These are phyloP conservation scores for Drosophila pseudoobscura DNA, from an alignment of 1,140 invertebrate species.

Conservation along the genomic window DNA sequence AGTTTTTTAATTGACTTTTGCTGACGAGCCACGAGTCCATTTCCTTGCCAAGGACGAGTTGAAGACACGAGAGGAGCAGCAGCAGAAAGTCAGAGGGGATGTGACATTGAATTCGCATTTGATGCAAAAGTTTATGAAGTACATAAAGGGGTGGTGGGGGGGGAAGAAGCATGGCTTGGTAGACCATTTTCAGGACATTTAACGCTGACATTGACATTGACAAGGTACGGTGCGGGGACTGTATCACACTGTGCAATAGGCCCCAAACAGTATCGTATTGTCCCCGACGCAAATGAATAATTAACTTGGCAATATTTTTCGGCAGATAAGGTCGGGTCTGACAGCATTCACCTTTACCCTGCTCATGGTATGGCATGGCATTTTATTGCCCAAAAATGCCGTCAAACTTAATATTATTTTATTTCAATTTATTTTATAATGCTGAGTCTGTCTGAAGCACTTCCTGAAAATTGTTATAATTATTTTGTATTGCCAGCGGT, in stretches of 20 bases:
- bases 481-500: slow-evolving; percentile 65
- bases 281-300: slow-evolving; percentile 43
- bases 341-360: slow-evolving; percentile 43
- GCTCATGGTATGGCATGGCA: slow-evolving; percentile 17
- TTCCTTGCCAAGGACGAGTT: slow-evolving; percentile 44
- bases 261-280: slow-evolving; percentile 15
- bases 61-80: slow-evolving; percentile 6
- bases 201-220: slow-evolving; percentile 50
- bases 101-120: slow-evolving; percentile 74
- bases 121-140: slow-evolving; percentile 66
- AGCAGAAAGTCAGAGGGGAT: neutral
- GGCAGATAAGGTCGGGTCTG: slow-evolving; percentile 13
- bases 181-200: slow-evolving; percentile 12
- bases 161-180: slow-evolving; percentile 34
- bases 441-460: slow-evolving; percentile 10
- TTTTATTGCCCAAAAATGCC: slow-evolving; percentile 48
- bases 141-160: slow-evolving; percentile 48
- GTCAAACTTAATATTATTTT: slow-evolving; percentile 20
- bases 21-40: slow-evolving; percentile 34
- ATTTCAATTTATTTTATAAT: too few species aligned
- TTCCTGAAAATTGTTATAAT: slow-evolving; percentile 57
- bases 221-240: slow-evolving; percentile 47
- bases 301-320: slow-evolving; percentile 39
- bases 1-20: slow-evolving; percentile 72
- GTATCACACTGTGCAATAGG: slow-evolving; percentile 35